phyloP scores from a whole-genome alignment of 2,888 invertebrate species.

The Sarcophaga caerulescens region DNA sequence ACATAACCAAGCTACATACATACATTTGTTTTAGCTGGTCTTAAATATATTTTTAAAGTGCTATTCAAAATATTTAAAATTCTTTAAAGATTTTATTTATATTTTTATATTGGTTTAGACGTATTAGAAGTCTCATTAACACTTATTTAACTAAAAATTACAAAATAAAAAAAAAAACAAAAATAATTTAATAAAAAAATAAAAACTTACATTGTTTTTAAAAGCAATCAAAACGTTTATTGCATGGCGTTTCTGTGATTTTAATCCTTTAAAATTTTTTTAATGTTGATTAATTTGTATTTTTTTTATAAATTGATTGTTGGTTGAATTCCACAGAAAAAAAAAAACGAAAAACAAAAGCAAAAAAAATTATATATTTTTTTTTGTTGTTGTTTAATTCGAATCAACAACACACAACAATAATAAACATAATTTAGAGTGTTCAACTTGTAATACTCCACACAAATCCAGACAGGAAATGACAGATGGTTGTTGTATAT shows the following conservation, averaged over 20 bases:
- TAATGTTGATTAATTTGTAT: constrained; percentile 4
- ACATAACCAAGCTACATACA: no score
- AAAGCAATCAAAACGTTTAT: constrained; percentile 76
- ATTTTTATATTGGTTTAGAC: no score
- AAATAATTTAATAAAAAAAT: neutral
- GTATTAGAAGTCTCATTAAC: no score
- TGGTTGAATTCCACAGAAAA: constrained; percentile 42
- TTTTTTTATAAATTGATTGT: constrained; percentile 17
- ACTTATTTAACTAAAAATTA: no score
- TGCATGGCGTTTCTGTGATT: no score
- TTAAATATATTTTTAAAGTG: no score
- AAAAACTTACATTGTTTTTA: constrained; percentile 79
- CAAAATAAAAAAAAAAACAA: neutral
- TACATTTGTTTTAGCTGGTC: no score
- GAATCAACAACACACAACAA: constrained; percentile 14
- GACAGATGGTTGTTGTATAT: constrained; percentile 60
- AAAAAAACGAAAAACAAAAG: neutral
- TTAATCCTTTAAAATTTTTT: neutral
- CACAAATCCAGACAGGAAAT: constrained; percentile 66
- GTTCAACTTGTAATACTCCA: constrained; percentile 59
- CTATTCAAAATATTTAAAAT: no score
- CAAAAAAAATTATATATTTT: constrained; percentile 39
- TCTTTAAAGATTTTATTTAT: no score
- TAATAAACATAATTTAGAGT: constrained; percentile 46
- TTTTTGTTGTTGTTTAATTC: constrained; percentile 51